Conservation (phyloP, 2,888 invertebrate species). For the Myopa tessellatipennis region DNA sequence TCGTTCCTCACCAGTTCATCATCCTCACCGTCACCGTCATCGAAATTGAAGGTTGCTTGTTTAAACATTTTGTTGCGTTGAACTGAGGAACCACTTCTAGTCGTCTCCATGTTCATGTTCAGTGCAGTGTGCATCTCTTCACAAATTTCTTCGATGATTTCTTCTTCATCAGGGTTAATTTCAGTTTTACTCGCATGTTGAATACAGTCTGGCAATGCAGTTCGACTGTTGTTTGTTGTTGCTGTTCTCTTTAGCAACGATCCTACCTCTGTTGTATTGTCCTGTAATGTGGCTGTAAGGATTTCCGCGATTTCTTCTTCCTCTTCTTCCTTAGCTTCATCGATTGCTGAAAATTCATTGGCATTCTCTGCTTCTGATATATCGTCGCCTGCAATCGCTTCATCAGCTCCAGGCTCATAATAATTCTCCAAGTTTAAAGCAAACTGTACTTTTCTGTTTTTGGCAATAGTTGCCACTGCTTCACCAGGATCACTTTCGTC, state of each 20-base stretch:
- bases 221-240: too few relatives aligned
- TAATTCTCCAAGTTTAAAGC: slow-evolving; percentile 69
- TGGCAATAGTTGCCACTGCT: background rate
- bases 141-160: slow-evolving; percentile 61
- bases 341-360: slow-evolving; percentile 31
- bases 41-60: slow-evolving; percentile 57
- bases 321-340: slow-evolving; percentile 16
- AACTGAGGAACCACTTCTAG: slow-evolving; percentile 25
- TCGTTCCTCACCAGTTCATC: slow-evolving; percentile 14
- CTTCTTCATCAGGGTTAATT: background rate
- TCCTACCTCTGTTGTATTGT: too few relatives aligned
- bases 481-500: slow-evolving; percentile 43
- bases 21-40: slow-evolving; percentile 47
- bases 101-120: slow-evolving; percentile 50
- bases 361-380: slow-evolving; percentile 12
- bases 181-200: too few relatives aligned
- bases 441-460: slow-evolving; percentile 68
- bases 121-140: slow-evolving; percentile 61
- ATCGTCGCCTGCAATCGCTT: slow-evolving; percentile 42
- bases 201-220: too few relatives aligned
- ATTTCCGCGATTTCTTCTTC: slow-evolving; percentile 26
- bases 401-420: slow-evolving; percentile 61
- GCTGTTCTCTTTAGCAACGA: too few relatives aligned
- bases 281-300: background rate
- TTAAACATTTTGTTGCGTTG: slow-evolving; percentile 48